Evolutionary conservation across 2,888 invertebrate species (phyloP), one percentile per base, ranked within the genome.

Genomic region (Drosophila mimetica): DNA sequence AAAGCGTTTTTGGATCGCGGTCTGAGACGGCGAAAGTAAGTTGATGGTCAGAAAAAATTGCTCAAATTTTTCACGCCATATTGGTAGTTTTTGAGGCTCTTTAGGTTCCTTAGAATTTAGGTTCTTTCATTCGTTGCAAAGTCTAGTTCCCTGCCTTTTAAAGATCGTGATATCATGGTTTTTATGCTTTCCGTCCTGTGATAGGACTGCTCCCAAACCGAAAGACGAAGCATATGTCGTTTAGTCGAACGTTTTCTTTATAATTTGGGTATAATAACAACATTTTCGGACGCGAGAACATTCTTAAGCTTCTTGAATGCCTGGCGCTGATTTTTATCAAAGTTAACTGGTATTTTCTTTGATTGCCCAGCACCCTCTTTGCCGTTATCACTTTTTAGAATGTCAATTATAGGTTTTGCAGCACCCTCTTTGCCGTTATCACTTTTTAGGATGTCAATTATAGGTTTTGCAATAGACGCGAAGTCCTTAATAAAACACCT

Each of bases 301-400:
- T 11, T 50, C 7, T 25, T 36, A 13, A 51, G 37, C 0, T 34
- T 48, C 4, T 34, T 2, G 7, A 47, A 47, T 13, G 47, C 7
- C 13, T 16, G 18, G 13, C 30, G 30, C 1, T 32, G 34, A 9
- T 30, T 13, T 8, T 48, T 34, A 4, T 48, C 20, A 7, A 48
- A 34, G 34, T n/a, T 34, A 13, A 48, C 34, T 2, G n/a, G n/a
- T 48, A 48, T 48, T 22, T 48, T 34, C n/a, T 48, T 34, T 8
- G 20, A 48, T 48, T 48, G 32, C 34, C n/a, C 47, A 11, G 30
- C 16, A 18, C 47, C 34, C 3, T 2, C 20, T 18, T 48, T 47
- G 13, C 47, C 47, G 18, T 48, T 48, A 9, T 48, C 48, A n/a
- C n/a, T 8, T 32, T 32, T 18, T 18, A 47, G 30, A 18, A 47